These are phyloP conservation scores for Sigmodon hispidus DNA, from an alignment of 2,113 vertebrate genomes.

Conservation along the genomic window DNA sequence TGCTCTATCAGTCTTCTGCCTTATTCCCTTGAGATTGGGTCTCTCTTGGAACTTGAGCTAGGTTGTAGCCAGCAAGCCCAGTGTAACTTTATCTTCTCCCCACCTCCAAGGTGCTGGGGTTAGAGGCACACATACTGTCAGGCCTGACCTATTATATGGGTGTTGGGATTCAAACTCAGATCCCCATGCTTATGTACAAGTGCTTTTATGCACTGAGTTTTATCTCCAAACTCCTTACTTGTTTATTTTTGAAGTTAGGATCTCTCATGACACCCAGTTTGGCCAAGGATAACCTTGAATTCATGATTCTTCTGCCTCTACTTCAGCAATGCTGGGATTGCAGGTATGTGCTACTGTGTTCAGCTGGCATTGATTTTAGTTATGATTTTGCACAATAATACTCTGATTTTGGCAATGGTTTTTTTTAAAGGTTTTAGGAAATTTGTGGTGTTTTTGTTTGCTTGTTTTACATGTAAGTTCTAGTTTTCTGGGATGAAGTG, in stretches of 20 bases:
- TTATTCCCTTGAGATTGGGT: not conserved
- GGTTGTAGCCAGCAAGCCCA: not conserved
- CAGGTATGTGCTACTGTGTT: not conserved
- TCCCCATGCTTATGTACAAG: not conserved
- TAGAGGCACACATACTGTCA: not conserved
- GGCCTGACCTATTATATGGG: not conserved
- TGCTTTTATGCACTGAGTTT: not conserved
- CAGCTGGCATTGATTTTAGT: not conserved
- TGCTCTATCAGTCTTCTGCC: not conserved
- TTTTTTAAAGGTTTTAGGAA: conserved; percentile 50
- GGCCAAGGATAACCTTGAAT: not conserved
- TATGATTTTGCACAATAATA: conserved; percentile 52
- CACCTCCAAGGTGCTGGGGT: not conserved
- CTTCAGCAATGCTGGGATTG: not conserved
- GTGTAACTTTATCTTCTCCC: not conserved
- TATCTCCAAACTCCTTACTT: not conserved
- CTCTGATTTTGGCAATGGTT: conserved; percentile 41
- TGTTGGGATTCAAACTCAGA: not conserved
- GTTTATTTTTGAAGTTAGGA: not conserved
- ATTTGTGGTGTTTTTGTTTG: conserved; percentile 24
- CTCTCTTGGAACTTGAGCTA: not conserved
- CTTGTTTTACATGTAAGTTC: not conserved
- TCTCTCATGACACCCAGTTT: not conserved
- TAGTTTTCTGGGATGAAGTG: conserved; percentile 43
- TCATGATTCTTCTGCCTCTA: not conserved